Percentiles rank a stretch among this genome's conserved stretches.
Evolutionary conservation across 1,140 invertebrate genomes (phyloP).

Genomic region (Agrilus planipennis): DNA sequence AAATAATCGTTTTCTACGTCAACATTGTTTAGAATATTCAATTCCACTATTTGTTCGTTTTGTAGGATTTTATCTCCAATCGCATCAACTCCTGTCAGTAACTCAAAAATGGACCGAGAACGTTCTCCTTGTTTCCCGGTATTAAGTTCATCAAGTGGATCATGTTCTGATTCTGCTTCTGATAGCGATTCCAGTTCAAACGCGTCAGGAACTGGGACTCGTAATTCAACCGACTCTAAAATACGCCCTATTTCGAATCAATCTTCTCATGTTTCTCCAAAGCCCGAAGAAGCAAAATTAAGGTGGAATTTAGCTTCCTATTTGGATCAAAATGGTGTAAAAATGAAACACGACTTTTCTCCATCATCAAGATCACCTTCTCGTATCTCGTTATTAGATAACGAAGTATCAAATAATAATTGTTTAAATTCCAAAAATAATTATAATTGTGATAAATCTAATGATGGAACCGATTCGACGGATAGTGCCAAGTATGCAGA

Average conservation of each 20-base stretch:
- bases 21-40: neutral
- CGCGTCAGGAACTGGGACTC: conserved; percentile 38
- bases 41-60: conserved; percentile 4
- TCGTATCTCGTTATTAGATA: no score
- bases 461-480: conserved; percentile 32
- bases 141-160: conserved; percentile 37
- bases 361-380: conserved; percentile 11
- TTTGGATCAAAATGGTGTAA: conserved; percentile 19
- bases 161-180: conserved; percentile 38
- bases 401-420: neutral
- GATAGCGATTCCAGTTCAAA: conserved; percentile 39
- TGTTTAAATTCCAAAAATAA: conserved; percentile 1
- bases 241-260: conserved; percentile 22
- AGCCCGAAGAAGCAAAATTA: conserved; percentile 16
- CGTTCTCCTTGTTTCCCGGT: conserved; percentile 29
- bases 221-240: conserved; percentile 9
- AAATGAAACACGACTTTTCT: conserved; percentile 9
- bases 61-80: conserved; percentile 31
- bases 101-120: conserved; percentile 13
- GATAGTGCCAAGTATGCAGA: conserved; percentile 36
- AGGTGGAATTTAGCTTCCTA: conserved; percentile 43
- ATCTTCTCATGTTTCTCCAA: conserved; percentile 32
- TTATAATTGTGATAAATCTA: neutral
- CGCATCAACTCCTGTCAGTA: conserved; percentile 15
- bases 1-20: neutral